Conservation (phyloP, 2,797 vertebrate species). For the Myotis findleyi region DNA sequence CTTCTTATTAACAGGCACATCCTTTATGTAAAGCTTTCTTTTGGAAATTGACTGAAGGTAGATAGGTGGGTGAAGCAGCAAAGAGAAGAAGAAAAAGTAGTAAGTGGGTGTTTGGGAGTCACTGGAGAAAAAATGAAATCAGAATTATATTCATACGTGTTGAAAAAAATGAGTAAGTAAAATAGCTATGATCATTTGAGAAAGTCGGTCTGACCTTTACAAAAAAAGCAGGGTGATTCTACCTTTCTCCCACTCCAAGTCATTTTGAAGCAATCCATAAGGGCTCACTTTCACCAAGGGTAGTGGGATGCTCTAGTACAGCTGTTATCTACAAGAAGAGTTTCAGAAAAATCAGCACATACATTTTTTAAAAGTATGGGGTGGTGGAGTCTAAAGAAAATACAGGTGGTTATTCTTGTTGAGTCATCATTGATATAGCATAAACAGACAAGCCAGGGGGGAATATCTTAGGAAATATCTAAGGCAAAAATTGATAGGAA, state of each 20-base stretch:
- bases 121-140: constrained; percentile 46
- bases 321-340: constrained; percentile 9
- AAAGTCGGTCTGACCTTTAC: constrained; percentile 67
- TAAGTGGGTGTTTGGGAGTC: constrained; percentile 40
- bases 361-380: not conserved
- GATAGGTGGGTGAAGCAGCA: constrained; percentile 3
- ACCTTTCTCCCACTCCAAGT: constrained; percentile 57
- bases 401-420: not conserved
- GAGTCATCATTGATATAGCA: not conserved
- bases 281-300: not conserved
- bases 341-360: not conserved
- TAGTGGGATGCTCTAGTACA: not conserved
- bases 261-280: constrained; percentile 63
- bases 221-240: constrained; percentile 49
- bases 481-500: not conserved
- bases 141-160: constrained; percentile 57
- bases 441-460: not conserved
- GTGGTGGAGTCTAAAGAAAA: not conserved
- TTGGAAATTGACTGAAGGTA: constrained; percentile 33
- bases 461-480: not conserved
- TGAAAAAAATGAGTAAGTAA: constrained; percentile 64
- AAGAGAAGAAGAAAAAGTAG: constrained; percentile 38
- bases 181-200: constrained; percentile 63
- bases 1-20: not conserved
- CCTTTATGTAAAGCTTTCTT: constrained; percentile 13